phyloP scores from a whole-genome alignment of 2,888 invertebrate genomes.

The Drosophila nr. perissopoda region DNA sequence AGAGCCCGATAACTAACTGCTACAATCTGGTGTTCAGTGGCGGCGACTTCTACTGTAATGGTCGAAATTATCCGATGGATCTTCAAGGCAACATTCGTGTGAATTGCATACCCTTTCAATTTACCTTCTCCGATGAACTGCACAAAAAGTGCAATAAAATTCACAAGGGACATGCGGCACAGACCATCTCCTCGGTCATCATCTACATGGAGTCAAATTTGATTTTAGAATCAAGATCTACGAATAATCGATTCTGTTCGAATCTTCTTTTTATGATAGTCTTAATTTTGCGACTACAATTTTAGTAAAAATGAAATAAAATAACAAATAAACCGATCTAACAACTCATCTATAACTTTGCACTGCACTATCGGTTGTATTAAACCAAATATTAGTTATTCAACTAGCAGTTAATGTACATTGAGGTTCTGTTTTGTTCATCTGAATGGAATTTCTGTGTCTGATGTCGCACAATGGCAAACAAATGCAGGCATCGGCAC shows the following conservation, averaged over 20 bases:
- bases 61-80: slow-evolving; percentile 41
- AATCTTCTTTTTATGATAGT: slow-evolving; percentile 21
- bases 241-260: slow-evolving; percentile 8
- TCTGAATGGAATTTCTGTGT: neutral
- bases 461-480: slow-evolving; percentile 40
- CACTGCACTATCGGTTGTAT: slow-evolving; percentile 3
- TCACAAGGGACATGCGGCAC: neutral
- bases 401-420: slow-evolving; percentile 1
- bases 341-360: neutral
- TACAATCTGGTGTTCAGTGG: slow-evolving; percentile 43
- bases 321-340: neutral
- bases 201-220: slow-evolving; percentile 62
- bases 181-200: slow-evolving; percentile 59
- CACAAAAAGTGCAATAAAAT: slow-evolving; percentile 32
- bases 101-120: slow-evolving; percentile 55
- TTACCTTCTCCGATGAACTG: slow-evolving; percentile 46
- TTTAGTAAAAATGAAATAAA: slow-evolving; percentile 13
- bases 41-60: slow-evolving; percentile 55
- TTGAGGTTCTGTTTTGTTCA: neutral
- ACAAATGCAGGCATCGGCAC: slow-evolving; percentile 27
- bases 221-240: slow-evolving; percentile 4
- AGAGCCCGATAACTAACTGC: slow-evolving; percentile 57
- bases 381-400: slow-evolving; percentile 21
- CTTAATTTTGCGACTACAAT: slow-evolving; percentile 27
- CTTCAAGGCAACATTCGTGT: slow-evolving; percentile 8